These are phyloP conservation scores for Euzetes globulus DNA, from an alignment of 2,888 invertebrate species.

Conservation along the genomic window DNA sequence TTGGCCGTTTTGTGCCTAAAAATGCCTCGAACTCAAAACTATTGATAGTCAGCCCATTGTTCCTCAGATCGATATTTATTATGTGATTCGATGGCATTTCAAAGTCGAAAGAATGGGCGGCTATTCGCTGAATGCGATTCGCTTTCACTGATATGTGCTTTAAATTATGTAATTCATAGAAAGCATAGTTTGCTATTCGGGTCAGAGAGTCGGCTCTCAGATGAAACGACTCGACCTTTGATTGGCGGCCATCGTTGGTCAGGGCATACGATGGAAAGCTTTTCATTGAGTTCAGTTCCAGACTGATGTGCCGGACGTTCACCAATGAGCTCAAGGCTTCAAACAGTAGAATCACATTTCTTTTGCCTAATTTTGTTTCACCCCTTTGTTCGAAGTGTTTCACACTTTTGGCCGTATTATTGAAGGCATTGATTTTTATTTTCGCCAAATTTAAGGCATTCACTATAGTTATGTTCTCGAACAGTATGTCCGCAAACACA, in stretches of 20 bases:
- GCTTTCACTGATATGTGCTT: not conserved
- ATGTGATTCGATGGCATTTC: slow-evolving; percentile 16
- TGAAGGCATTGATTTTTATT: slow-evolving; percentile 12
- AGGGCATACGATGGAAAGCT: slow-evolving; percentile 13
- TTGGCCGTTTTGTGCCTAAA: slow-evolving; percentile 17
- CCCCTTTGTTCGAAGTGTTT: slow-evolving; percentile 5
- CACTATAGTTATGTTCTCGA: slow-evolving; percentile 24
- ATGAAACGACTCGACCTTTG: not conserved
- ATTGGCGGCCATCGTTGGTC: not conserved
- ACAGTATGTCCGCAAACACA: slow-evolving; percentile 25
- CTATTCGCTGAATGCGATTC: not conserved
- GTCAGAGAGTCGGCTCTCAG: not conserved
- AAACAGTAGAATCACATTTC: slow-evolving; percentile 18
- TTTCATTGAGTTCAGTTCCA: slow-evolving; percentile 10
- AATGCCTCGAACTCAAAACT: slow-evolving; percentile 30
- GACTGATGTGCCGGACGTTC: slow-evolving; percentile 24
- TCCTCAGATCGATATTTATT: slow-evolving; percentile 22
- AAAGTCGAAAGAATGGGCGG: slow-evolving; percentile 32
- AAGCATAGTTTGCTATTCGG: slow-evolving; percentile 29
- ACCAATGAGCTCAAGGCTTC: slow-evolving; percentile 30
- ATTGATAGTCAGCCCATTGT: slow-evolving; percentile 23
- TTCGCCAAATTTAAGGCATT: not conserved
- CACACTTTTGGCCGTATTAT: slow-evolving; percentile 6
- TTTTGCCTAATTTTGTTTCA: slow-evolving; percentile 18
- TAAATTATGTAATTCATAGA: slow-evolving; percentile 22